These are phyloP conservation scores for Notarius lentiginosus DNA, from an alignment of 2,113 vertebrate species.

Conservation along the genomic window DNA sequence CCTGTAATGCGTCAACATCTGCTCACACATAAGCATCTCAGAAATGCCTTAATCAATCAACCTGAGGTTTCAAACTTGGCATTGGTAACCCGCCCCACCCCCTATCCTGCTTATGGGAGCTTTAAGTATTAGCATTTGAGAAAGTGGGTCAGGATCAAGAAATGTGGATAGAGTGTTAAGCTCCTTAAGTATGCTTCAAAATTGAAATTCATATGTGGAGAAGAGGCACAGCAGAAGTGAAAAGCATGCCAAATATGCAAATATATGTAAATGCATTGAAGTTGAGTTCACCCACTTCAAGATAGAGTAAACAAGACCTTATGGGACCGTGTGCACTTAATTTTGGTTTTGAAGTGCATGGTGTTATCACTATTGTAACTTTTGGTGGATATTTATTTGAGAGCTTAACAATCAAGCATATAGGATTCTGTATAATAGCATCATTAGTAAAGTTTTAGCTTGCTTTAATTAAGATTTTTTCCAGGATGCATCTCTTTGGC, in stretches of 20 bases:
- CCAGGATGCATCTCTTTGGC: slow-evolving; percentile 1
- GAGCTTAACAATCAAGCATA: slow-evolving; percentile 34
- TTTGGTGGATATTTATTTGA: slow-evolving; percentile 25
- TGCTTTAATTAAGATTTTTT: slow-evolving; percentile 66
- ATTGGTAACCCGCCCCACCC: not conserved
- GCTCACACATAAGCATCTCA: not conserved
- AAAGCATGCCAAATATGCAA: slow-evolving; percentile 48
- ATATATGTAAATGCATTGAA: slow-evolving; percentile 41
- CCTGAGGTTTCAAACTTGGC: slow-evolving; percentile 4
- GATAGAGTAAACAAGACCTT: slow-evolving; percentile 31
- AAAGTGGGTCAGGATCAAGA: slow-evolving; percentile 77
- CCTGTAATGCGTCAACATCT: not conserved
- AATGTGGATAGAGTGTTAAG: slow-evolving; percentile 48
- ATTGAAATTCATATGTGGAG: slow-evolving; percentile 39
- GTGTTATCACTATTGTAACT: not conserved
- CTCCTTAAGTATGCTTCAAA: slow-evolving; percentile 49
- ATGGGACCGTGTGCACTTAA: slow-evolving; percentile 29
- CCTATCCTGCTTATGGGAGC: slow-evolving; percentile 48
- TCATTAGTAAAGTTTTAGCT: slow-evolving; percentile 64
- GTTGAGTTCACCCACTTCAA: slow-evolving; percentile 40
- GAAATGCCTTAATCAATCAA: not conserved
- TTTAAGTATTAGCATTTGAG: slow-evolving; percentile 71
- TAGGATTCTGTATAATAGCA: slow-evolving; percentile 56
- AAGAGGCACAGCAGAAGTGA: slow-evolving; percentile 31
- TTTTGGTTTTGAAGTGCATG: slow-evolving; percentile 11